These are phyloP conservation scores for Mythimna albipuncta DNA, from an alignment of 2,888 invertebrate genomes.

Conservation along the genomic window DNA sequence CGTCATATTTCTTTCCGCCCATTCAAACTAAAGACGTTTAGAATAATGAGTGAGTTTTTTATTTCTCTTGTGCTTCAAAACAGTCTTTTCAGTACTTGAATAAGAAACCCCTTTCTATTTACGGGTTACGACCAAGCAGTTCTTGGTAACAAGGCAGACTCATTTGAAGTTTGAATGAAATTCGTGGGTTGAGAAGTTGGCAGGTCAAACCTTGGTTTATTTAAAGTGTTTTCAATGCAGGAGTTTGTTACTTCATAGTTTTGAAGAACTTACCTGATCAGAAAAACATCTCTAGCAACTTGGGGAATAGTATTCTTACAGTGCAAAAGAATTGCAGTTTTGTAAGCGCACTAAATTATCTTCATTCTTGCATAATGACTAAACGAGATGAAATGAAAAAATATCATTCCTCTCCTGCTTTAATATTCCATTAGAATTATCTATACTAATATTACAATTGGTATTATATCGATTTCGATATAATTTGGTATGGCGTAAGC, in stretches of 20 bases:
- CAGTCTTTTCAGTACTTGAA: conserved; percentile 56
- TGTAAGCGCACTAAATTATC: too few species aligned
- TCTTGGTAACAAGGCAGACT: conserved; percentile 36
- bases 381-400: too few species aligned
- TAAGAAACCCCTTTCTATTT: conserved; percentile 47
- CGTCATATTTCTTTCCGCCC: conserved; percentile 36
- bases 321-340: background rate
- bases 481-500: too few species aligned
- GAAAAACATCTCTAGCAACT: background rate
- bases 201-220: conserved; percentile 44
- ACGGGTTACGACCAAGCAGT: conserved; percentile 38
- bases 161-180: conserved; percentile 55
- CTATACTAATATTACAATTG: too few species aligned
- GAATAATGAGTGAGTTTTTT: conserved; percentile 59
- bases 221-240: conserved; percentile 25
- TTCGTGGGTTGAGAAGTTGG: conserved; percentile 29
- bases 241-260: conserved; percentile 34
- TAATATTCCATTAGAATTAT: too few species aligned
- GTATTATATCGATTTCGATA: too few species aligned
- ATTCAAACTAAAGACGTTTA: conserved; percentile 51
- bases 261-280: conserved; percentile 6
- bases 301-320: background rate
- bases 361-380: too few species aligned
- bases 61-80: conserved; percentile 41
- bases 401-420: too few species aligned